Evolutionary conservation across 2,888 invertebrate species (phyloP), one percentile per base, ranked within the genome.

Genomic region (Tribolium freemani): DNA sequence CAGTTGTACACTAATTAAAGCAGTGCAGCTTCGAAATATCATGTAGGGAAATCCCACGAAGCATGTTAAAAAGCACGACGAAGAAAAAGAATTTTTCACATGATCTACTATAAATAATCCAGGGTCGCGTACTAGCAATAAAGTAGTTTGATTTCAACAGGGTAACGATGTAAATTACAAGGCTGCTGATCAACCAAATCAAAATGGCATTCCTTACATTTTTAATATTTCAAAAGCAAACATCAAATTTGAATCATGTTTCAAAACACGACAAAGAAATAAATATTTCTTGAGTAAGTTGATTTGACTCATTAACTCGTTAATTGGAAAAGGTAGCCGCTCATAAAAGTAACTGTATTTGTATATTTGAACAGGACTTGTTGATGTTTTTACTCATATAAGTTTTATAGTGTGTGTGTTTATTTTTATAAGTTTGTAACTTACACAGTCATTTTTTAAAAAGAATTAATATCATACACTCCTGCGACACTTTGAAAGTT

Each of bases 21-120:
- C n/a, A 21, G 3, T 21, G 21, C 21, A 21, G 21, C 26, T 26
- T 26, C 26, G 5, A 26, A 26, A 5, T 5, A 26, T 26, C 2
- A 16, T 16, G 16, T 16, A 16, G 16, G 1, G 16, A n/a, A n/a
- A 16, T 16, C 16, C 2, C 2, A 26, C 26, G 26, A 26, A 3
- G 5, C 4, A 26, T 3, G 26, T 1, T 26, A 0, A 26, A 48
- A 48, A 16, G 48, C 3, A 8, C 16, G 16, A 2, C 48, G 48
- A 48, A 48, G 48, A 48, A 48, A 48, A 16, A 48, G 16, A 48
- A 11, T n/a, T 48, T 11, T 16, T 10, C 48, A 48, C 5, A 48
- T 48, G 48, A 16, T 48, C 48, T 16, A 48, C 48, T 48, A 48
- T 48, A 48, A 48, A 48, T 48, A 48, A 48, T 48, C 48, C 48